Evolutionary conservation across 2,797 vertebrate genomes (phyloP), one percentile per base, ranked within the genome.

Genomic region (Austrolebias charrua): DNA sequence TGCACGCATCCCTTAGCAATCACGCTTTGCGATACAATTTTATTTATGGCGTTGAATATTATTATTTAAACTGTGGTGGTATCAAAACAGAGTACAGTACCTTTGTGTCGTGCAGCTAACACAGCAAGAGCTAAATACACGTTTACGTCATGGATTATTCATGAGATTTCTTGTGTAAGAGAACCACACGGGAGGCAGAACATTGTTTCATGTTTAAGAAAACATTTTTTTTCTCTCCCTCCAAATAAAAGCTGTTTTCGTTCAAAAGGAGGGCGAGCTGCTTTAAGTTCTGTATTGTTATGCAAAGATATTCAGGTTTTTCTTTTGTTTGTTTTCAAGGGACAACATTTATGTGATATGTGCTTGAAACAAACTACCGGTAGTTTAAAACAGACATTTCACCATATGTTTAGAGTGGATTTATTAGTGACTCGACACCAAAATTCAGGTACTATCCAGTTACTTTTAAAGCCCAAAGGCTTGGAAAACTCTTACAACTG

Each of bases 371-470:
- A 31, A 75, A 59, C 28, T 73, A n/a, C n/a, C n/a, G n/a, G n/a
- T n/a, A 63, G 55, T 77, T 61, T 75, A 62, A 83, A 76, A 57
- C 61, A 86, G 73, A 83, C 80, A 68, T 70, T 76, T 73, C 51
- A 58, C 47, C 33, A 6, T 64, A 60, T 55, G 66, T 73, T 85
- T 86, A 55, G 71, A 80, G 79, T 84, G 77, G 59, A 88, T 91
- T 90, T 90, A 91, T 90, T 90, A 52, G 56, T 84, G 71, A 76
- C 53, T 82, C 71, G 70, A 88, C 84, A 86, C 54, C 69, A 71
- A 84, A 80, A 48, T 79, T 79, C 74, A 85, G 59, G 38, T 78
- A 80, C 55, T 67, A 76, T 68, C 69, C 20, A 71, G 35, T 75
- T 65, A 13, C 43, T 67, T 78, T 74, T 68, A 60, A 86, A 87